These are phyloP conservation scores for Suncus etruscus DNA, from an alignment of 2,113 vertebrate genomes.

Conservation along the genomic window DNA sequence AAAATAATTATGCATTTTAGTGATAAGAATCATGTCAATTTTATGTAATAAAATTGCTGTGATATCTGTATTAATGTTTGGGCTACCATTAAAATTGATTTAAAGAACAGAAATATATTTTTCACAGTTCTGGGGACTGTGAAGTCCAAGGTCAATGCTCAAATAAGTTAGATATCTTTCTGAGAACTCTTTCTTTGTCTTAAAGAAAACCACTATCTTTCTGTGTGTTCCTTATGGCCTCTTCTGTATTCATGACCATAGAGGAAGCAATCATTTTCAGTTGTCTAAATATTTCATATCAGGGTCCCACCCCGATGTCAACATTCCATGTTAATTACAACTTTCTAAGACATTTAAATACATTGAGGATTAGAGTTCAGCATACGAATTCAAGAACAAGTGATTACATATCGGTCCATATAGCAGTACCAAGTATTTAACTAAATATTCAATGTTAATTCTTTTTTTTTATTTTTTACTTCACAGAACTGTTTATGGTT, in stretches of 20 bases:
- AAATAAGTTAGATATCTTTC: neutral
- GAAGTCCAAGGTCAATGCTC: neutral
- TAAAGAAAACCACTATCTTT: neutral
- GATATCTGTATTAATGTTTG: neutral
- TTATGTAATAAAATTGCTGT: neutral
- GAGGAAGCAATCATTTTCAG: neutral
- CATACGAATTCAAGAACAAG: neutral
- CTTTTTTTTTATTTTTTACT: too few species aligned
- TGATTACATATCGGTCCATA: neutral
- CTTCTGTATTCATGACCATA: neutral
- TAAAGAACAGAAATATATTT: constrained; percentile 39
- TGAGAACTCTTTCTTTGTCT: neutral
- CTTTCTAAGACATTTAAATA: neutral
- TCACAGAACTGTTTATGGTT: too few species aligned
- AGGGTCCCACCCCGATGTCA: neutral
- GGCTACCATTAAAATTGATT: neutral
- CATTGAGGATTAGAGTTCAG: neutral
- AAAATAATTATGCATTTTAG: neutral
- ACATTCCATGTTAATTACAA: neutral
- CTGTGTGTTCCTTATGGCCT: neutral
- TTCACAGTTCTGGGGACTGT: neutral
- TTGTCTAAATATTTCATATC: neutral
- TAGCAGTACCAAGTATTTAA: neutral
- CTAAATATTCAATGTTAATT: neutral
- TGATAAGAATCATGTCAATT: neutral